Evolutionary conservation across 1,140 invertebrate species (phyloP).

Genomic region (Camponotus pennsylvanicus): DNA sequence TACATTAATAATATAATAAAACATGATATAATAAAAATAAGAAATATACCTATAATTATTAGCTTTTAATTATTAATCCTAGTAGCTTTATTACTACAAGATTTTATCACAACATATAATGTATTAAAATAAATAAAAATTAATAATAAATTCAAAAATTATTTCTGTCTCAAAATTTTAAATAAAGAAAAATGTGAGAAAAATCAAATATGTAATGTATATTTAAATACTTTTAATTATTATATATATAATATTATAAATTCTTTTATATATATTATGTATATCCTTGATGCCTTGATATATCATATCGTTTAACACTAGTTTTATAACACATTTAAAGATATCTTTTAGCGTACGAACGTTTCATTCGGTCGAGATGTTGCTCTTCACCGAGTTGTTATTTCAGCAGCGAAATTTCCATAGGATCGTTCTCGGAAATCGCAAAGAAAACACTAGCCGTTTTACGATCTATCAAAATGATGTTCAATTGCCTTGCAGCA

Average conservation of each 20-base stretch:
- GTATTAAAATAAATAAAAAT: slow-evolving; percentile 11
- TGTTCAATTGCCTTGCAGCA: slow-evolving; percentile 29
- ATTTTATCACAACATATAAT: neutral
- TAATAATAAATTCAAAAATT: neutral
- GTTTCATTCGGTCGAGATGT: slow-evolving; percentile 41
- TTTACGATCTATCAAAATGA: slow-evolving; percentile 32
- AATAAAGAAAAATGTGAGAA: neutral
- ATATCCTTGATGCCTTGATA: neutral
- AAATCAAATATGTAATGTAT: neutral
- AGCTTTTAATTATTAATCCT: neutral
- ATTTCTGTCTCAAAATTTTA: neutral
- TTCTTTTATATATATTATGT: slow-evolving; percentile 2
- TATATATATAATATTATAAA: neutral
- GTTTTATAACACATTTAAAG: slow-evolving; percentile 41
- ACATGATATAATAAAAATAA: too few species aligned
- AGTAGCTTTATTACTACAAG: neutral
- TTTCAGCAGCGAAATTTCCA: slow-evolving; percentile 48
- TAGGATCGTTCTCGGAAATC: slow-evolving; percentile 40
- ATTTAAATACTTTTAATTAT: too few species aligned
- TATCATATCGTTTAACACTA: slow-evolving; percentile 30
- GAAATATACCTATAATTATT: neutral
- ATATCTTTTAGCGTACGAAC: slow-evolving; percentile 30
- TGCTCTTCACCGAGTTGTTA: slow-evolving; percentile 48
- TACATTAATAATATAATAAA: too few species aligned
- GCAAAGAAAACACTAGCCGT: slow-evolving; percentile 26